Evolutionary conservation across 1,140 invertebrate genomes (phyloP).

Genomic region (Aphis gossypii): DNA sequence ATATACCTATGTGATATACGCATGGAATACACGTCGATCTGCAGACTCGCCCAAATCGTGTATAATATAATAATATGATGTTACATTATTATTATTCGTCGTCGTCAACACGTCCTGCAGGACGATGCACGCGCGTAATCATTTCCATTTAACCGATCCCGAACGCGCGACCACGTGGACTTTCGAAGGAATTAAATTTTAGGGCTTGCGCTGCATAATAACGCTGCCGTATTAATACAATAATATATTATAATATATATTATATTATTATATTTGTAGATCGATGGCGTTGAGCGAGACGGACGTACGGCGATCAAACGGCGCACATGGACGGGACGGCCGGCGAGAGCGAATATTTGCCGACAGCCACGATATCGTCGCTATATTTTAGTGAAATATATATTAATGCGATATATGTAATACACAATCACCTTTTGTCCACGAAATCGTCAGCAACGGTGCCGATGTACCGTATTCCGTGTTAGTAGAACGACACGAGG

Average conservation of each 20-base stretch:
- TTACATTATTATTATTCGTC: neutral
- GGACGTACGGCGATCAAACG: neutral
- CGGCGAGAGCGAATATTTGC: neutral
- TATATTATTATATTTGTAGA: neutral
- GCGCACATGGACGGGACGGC: too few relatives aligned
- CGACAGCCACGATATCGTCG: neutral
- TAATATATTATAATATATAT: neutral
- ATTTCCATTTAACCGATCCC: neutral
- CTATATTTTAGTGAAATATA: neutral
- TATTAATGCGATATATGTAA: neutral
- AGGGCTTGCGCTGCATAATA: neutral
- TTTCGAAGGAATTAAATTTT: constrained; percentile 1
- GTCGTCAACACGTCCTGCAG: neutral
- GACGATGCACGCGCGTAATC: neutral
- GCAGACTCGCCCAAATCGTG: neutral
- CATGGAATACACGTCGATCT: neutral
- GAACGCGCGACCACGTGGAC: neutral
- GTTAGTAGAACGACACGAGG: neutral
- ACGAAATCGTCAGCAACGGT: neutral
- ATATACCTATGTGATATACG: neutral
- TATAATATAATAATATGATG: neutral
- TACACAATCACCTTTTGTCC: neutral
- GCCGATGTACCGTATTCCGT: neutral
- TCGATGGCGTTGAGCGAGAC: neutral
- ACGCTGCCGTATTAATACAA: neutral